Conservation (phyloP, 2,797 vertebrate genomes). For the Leptodactylus fallax region DNA sequence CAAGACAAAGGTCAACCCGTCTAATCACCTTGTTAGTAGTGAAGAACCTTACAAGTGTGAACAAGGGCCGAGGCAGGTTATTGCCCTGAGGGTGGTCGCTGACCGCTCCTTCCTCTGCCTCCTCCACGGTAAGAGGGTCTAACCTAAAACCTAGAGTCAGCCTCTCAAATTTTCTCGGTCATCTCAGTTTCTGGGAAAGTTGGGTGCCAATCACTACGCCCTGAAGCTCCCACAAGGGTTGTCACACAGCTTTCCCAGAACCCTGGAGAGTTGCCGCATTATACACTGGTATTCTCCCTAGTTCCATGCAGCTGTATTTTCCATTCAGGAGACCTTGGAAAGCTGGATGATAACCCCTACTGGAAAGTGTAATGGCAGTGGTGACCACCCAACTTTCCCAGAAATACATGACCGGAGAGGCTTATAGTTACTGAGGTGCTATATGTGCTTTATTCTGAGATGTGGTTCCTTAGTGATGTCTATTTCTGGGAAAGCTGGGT, state of each 20-base stretch:
- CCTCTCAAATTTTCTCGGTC: not conserved
- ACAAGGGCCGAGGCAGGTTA: not conserved
- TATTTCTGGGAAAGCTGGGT: not conserved
- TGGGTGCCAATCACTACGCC: not conserved
- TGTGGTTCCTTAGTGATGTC: not conserved
- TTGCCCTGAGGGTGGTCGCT: constrained; percentile 37
- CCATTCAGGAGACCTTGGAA: too few species aligned
- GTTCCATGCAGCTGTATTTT: too few species aligned
- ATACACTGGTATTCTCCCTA: not conserved
- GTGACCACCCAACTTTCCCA: too few species aligned
- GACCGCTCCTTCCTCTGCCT: too few species aligned
- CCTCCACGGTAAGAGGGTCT: too few species aligned
- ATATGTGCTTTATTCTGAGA: too few species aligned
- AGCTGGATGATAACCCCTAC: too few species aligned
- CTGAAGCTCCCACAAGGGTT: not conserved
- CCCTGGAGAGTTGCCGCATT: not conserved
- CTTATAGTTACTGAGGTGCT: too few species aligned
- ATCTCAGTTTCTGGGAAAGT: not conserved
- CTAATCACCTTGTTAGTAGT: constrained; percentile 62
- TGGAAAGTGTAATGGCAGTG: too few species aligned
- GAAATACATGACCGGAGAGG: too few species aligned
- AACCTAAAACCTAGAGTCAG: too few species aligned
- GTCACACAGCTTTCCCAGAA: not conserved
- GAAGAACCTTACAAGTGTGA: constrained; percentile 22
- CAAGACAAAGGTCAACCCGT: constrained; percentile 35